These are phyloP conservation scores for Neocloeon triangulifer DNA, from an alignment of 1,140 invertebrate species.

Conservation along the genomic window DNA sequence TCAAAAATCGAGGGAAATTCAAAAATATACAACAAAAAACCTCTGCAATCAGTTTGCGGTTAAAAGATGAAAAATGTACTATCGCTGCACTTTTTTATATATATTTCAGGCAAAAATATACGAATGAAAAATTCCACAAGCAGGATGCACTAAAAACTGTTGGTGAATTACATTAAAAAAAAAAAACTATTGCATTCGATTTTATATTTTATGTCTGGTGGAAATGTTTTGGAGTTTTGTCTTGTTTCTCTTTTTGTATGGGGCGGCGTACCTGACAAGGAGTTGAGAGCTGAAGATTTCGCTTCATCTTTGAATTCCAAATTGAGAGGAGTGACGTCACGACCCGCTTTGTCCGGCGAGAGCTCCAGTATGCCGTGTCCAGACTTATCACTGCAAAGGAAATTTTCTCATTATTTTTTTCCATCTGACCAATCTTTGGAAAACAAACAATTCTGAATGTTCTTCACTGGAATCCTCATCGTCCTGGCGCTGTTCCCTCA, in stretches of 20 bases:
- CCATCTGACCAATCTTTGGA: neutral
- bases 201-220: too few species aligned
- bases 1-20: too few species aligned
- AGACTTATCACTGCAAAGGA: constrained; percentile 21
- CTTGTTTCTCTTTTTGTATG: too few species aligned
- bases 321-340: constrained; percentile 67
- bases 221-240: too few species aligned
- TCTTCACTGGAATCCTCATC: constrained; percentile 20
- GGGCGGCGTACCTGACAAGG: constrained; percentile 45
- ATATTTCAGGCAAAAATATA: too few species aligned
- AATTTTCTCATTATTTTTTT: constrained; percentile 4
- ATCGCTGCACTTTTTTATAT: too few species aligned
- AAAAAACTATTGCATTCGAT: too few species aligned
- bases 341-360: constrained; percentile 67
- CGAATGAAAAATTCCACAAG: neutral
- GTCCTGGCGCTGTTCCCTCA: constrained; percentile 15
- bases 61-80: too few species aligned
- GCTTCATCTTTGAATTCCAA: constrained; percentile 48
- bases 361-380: constrained; percentile 61
- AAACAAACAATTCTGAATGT: constrained; percentile 22
- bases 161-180: too few species aligned
- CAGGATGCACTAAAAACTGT: neutral
- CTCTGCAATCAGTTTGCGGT: too few species aligned
- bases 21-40: too few species aligned
- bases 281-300: constrained; percentile 43